A percentile compares a stretch with the other conserved stretches of the same genome.
These are phyloP conservation scores for Mechanitis messenoides DNA, from an alignment of 2,888 invertebrate species.

Conservation along the genomic window DNA sequence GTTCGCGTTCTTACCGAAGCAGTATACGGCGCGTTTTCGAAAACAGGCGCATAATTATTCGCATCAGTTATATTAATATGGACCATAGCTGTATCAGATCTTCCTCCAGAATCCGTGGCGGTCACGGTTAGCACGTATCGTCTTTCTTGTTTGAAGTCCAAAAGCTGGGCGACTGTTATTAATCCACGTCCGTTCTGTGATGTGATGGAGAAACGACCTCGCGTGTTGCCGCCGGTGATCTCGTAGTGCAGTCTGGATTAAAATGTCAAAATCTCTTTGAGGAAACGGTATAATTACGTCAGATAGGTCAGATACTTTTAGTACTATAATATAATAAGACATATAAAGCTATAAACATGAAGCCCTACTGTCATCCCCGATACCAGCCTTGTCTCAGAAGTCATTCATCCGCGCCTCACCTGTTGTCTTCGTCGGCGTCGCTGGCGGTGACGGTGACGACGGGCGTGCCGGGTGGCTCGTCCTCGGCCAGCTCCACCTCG, in stretches of 20 bases:
- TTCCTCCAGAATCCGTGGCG: conserved; percentile 92
- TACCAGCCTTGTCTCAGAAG: too few relatives aligned
- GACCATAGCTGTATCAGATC: conserved; percentile 91
- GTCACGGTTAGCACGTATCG: conserved; percentile 90
- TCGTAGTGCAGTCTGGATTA: conserved; percentile 83
- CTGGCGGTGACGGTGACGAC: conserved; percentile 92
- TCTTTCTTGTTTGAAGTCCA: conserved; percentile 95
- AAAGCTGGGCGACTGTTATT: conserved; percentile 90
- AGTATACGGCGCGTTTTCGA: conserved; percentile 94
- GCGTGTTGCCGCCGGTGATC: conserved; percentile 88
- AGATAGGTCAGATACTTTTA: too few relatives aligned
- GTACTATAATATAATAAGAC: too few relatives aligned
- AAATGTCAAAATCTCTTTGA: not conserved
- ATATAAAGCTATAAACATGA: too few relatives aligned
- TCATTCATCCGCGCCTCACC: conserved; percentile 40
- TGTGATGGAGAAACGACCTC: conserved; percentile 92
- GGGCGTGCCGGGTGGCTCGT: conserved; percentile 92
- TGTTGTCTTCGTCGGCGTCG: conserved; percentile 91
- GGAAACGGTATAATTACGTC: not conserved
- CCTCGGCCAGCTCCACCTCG: conserved; percentile 92
- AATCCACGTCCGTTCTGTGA: conserved; percentile 92
- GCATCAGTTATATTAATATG: conserved; percentile 96
- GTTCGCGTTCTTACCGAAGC: conserved; percentile 77
- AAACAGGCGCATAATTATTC: conserved; percentile 94
- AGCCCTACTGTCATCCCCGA: too few relatives aligned